Evolutionary conservation across 1,140 invertebrate genomes (phyloP), one percentile per base, ranked within the genome.

Genomic region (Cotesia chilonis): DNA sequence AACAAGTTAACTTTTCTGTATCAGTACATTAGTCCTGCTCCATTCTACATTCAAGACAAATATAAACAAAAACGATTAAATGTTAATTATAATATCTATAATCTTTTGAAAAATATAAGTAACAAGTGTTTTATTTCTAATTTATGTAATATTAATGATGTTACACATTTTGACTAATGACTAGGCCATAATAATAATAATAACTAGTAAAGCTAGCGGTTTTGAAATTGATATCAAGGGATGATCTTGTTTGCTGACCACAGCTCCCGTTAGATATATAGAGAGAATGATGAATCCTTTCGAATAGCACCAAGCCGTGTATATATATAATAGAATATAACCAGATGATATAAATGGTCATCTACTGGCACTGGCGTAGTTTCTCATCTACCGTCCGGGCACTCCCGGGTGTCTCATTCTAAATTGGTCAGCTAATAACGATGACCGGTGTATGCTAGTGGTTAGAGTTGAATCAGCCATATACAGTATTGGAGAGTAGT

Each of bases 341-440:
- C 55, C 51, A 37, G 55, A 38, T 36, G 71, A 9, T 9, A 37
- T 66, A 66, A 47, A 47, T 47, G 41, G 6, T 47, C 41, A 47
- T 47, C 41, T 47, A 47, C 41, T 6, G 10, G 41, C 41, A 47
- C 7, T 6, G 10, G 41, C 41, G 41, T 47, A 47, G 41, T 47
- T 10, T 47, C 41, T 64, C 41, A 54, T 28, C 20, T 37, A 37
- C 10, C 5, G 64, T n/a, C 9, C 28, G 36, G 38, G 10, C n/a
- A 78, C 77, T 87, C 84, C 85, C 84, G 68, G 65, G 83, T 83
- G 85, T 81, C 84, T 87, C 84, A 81, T 86, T 85, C 76, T 47
- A 78, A 80, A 78, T 83, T 78, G 80, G 81, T 81, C 82, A 81
- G 83, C 81, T 85, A 85, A 85, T 85, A 84, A 80, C 80, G 74